These are phyloP conservation scores for Maylandia zebra DNA, from an alignment of 2,113 vertebrate genomes.

Conservation along the genomic window DNA sequence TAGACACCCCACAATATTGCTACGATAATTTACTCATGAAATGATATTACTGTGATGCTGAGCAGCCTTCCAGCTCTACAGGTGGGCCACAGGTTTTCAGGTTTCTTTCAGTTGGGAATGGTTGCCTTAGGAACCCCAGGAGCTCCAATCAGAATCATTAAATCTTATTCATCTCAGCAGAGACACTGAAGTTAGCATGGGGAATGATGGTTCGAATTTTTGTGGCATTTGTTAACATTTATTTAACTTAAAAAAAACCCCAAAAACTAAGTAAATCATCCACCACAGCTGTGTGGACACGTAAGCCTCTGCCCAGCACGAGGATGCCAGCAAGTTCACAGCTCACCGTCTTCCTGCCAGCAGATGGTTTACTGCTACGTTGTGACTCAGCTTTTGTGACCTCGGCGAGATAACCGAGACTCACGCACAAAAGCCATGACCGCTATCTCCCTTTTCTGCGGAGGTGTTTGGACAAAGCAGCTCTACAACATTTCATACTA, in stretches of 20 bases:
- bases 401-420: background rate
- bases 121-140: background rate
- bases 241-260: accelerated
- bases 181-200: background rate
- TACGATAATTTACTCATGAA: accelerated
- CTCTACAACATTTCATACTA: background rate
- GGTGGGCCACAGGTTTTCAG: background rate
- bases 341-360: background rate
- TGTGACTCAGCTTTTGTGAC: background rate
- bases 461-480: background rate
- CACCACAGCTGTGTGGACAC: background rate
- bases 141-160: background rate
- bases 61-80: background rate
- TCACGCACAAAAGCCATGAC: background rate
- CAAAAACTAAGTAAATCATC: accelerated
- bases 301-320: background rate
- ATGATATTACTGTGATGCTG: background rate
- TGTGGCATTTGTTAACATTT: background rate
- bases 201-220: background rate
- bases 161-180: background rate
- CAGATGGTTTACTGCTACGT: background rate
- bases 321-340: background rate
- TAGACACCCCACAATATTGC: background rate
- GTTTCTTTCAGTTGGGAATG: background rate
- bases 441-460: background rate